Evolutionary conservation across 2,113 vertebrate genomes (phyloP).

Genomic region (Turdus rufiventris): DNA sequence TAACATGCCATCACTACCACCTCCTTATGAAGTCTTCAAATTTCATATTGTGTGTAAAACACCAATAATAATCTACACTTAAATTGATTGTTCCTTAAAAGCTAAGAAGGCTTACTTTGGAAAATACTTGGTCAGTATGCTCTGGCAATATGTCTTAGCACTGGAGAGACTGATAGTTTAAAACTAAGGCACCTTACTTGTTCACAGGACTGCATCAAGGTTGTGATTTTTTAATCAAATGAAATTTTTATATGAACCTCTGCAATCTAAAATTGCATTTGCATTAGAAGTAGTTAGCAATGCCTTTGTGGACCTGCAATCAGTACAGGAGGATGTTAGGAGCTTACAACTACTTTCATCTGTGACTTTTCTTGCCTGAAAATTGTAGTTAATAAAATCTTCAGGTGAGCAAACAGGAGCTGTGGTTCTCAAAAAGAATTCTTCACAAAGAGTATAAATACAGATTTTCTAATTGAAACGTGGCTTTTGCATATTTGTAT

Average conservation of each 20-base stretch:
- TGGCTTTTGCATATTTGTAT: not conserved
- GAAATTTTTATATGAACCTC: not conserved
- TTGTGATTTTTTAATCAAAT: not conserved
- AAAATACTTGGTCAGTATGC: not conserved
- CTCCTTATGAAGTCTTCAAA: not conserved
- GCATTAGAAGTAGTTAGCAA: not conserved
- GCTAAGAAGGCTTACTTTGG: not conserved
- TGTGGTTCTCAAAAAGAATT: not conserved
- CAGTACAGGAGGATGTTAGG: not conserved
- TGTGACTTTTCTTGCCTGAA: not conserved
- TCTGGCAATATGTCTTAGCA: not conserved
- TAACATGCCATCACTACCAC: not conserved
- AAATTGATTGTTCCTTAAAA: not conserved
- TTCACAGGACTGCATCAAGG: not conserved
- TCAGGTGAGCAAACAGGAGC: accelerated
- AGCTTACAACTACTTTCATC: not conserved
- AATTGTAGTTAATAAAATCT: not conserved
- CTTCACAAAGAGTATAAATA: not conserved
- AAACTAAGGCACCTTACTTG: not conserved
- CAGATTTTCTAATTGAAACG: not conserved
- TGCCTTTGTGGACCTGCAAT: not conserved
- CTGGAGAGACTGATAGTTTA: not conserved
- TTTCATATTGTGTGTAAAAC: not conserved
- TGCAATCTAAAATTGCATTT: not conserved
- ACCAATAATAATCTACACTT: not conserved